Conservation (phyloP, 2,888 invertebrate genomes). For the Eupsilia transversa region DNA sequence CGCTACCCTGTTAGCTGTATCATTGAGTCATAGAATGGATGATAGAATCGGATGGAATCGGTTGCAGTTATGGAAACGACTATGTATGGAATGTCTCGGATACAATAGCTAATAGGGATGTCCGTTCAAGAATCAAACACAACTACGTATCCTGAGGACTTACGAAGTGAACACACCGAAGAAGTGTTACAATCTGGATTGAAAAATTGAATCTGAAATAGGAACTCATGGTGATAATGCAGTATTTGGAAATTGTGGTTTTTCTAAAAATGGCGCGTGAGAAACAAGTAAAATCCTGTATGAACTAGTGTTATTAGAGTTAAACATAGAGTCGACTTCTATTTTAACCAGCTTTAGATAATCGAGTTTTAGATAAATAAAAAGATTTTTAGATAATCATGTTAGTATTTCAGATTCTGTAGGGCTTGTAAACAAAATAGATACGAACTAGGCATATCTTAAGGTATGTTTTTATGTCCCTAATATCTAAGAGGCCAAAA, state of each 20-base stretch:
- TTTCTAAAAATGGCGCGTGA: not conserved
- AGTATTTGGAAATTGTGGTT: not conserved
- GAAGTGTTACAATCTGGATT: slow-evolving; percentile 30
- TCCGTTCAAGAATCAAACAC: slow-evolving; percentile 63
- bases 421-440: not conserved
- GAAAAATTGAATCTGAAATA: slow-evolving; percentile 14
- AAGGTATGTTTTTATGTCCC: not conserved
- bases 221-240: not conserved
- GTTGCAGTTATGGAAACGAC: slow-evolving; percentile 47
- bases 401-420: not conserved
- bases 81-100: slow-evolving; percentile 55
- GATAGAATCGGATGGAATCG: slow-evolving; percentile 26
- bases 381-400: not conserved
- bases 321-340: not conserved
- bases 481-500: not conserved
- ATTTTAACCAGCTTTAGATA: not conserved
- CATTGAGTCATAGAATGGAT: slow-evolving; percentile 18
- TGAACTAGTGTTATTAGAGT: not conserved
- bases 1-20: not conserved
- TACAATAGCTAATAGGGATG: slow-evolving; percentile 58
- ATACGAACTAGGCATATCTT: not conserved
- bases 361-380: too few species aligned
- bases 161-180: slow-evolving; percentile 1
- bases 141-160: slow-evolving; percentile 27
- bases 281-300: not conserved